Base-by-base conservation (phyloP, 2,113 vertebrate species). In the Trachemys scripta region DNA sequence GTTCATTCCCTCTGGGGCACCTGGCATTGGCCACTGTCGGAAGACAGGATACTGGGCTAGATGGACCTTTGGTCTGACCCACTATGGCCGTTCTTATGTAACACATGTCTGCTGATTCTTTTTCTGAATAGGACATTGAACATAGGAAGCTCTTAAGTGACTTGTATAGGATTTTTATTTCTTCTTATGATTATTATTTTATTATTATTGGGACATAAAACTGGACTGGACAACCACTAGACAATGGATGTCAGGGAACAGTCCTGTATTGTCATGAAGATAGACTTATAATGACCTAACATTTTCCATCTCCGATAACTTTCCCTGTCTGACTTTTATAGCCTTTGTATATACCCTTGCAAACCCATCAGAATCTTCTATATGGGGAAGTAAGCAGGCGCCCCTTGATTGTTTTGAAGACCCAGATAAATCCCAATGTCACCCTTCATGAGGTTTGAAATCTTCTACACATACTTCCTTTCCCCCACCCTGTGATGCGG, bases 141-240 rank as follows among this genome's bases (percentile, higher is more conserved):
- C 27, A 83, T 88, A 27, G 88, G 85, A 83, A 96, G 10, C 38
- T 83, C 65, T 89, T 54, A 79, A 92, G 49, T 75, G 29, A 88
- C 6, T 2, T 0, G 0, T 42, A 93, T 80, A 35, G 0, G 0
- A 12, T 27, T 50, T 9, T 62, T 62, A 62, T 19, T 5, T 49
- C 31, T 90, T 90, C 62, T 19, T 1, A 69, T 16, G 9, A n/a
- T 91, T 1, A 65, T 12, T 65, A 47, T 35, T 22, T 69, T 10
- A 20, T 69, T 69, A 69, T 69, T 69, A 38, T 20, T 69, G 16
- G 35, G 35, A n/a, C 8, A 69, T n/a, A 69, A 69, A n/a, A 69
- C 17, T 10, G 79, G 72, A 54, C 53, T 82, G 57, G 35, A 85
- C 62, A 91, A 91, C 19, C 57, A 78, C 72, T 62, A n/a, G 42